Base-by-base conservation (phyloP, 2,888 invertebrate species). In the Thyatira batis region DNA sequence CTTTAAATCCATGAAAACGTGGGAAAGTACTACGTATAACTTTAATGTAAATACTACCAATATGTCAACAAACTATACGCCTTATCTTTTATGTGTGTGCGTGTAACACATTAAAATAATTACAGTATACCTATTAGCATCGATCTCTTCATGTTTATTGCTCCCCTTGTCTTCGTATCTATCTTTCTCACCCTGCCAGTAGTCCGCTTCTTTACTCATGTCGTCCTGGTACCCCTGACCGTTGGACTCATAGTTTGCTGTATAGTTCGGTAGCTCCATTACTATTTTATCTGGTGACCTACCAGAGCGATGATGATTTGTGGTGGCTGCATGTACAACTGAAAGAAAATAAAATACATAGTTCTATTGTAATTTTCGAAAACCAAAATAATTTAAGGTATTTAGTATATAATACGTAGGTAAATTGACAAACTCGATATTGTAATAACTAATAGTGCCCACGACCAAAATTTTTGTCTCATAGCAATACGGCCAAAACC, bases 241-340 rank as follows among this genome's bases (percentile, higher is more conserved):
- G 1, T 52, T 52, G 11, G 58, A 45, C 8, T 63, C 63, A 4
- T 55, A 33, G 25, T 77, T 69, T 0, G 60, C 51, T 5, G 73
- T 63, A 33, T 73, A 69, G 23, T 69, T 58, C 0, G 78, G 78
- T 1, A 75, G 50, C 6, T 69, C 65, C 11, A 75, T 58, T 58
- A 76, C 78, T 65, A 78, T 71, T 39, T 63, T 75, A 53, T 74
- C 78, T 27, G 79, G 79, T 20, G 78, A 76, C 20, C 80, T 66
- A 10, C 55, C 53, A 2, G 63, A 23, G 28, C 80, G 72, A 43
- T 55, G 52, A 9, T 49, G 52, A 50, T 56, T 51, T 27, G 54
- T 51, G 13, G 53, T 49, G 13, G 53, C 51, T 20, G 52, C 25
- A 13, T 61, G 61, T 17, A n/a, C 13, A 11, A 48, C 52, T 52